These are phyloP conservation scores for Agrotis ipsilon DNA, from an alignment of 2,888 invertebrate species.

Conservation along the genomic window DNA sequence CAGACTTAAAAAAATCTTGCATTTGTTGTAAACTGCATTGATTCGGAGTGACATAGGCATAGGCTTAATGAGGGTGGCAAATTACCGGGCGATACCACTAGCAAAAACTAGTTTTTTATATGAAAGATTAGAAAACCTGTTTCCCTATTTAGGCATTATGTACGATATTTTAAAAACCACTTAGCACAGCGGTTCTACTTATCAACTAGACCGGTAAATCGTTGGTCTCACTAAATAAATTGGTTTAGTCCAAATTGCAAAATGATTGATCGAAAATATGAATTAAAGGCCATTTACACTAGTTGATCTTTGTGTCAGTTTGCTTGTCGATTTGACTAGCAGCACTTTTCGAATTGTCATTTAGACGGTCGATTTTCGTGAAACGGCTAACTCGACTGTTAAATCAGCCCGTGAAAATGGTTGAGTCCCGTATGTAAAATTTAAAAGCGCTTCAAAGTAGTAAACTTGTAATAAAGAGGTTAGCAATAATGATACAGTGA, in stretches of 20 bases:
- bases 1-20: too few relatives aligned
- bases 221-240: constrained; percentile 24
- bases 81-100: too few relatives aligned
- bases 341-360: too few relatives aligned
- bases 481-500: constrained; percentile 66
- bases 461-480: constrained; percentile 57
- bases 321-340: too few relatives aligned
- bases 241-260: constrained; percentile 34
- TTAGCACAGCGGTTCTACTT: constrained; percentile 17
- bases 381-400: too few relatives aligned
- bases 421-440: constrained; percentile 23
- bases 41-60: too few relatives aligned
- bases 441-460: constrained; percentile 23
- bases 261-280: constrained; percentile 34
- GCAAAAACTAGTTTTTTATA: constrained; percentile 5
- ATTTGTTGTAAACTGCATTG: too few relatives aligned
- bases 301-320: too few relatives aligned
- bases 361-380: too few relatives aligned
- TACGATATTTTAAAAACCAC: constrained; percentile 13
- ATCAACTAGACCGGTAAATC: constrained; percentile 51
- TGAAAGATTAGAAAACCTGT: background rate
- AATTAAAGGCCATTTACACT: background rate
- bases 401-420: background rate
- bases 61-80: too few relatives aligned
- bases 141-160: constrained; percentile 4